Conservation (phyloP, 2,888 invertebrate species). For the Harpalus rubripes region DNA sequence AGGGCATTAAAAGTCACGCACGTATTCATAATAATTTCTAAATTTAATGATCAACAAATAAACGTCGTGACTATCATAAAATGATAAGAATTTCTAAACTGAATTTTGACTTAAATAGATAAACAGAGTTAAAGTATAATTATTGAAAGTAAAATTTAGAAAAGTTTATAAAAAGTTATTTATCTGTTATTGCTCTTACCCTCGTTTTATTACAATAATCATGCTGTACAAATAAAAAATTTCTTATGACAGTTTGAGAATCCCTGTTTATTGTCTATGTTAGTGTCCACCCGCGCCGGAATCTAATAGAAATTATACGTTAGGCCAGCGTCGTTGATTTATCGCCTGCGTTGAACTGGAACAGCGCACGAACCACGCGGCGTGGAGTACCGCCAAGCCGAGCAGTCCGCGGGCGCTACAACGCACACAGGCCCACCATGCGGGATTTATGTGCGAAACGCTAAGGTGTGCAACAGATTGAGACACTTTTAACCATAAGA, state of each 20-base stretch:
- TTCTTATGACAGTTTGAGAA: neutral
- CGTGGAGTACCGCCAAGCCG: neutral
- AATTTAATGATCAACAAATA: too few species aligned
- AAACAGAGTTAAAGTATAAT: too few species aligned
- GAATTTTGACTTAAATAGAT: too few species aligned
- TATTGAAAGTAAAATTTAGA: too few species aligned
- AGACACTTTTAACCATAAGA: neutral
- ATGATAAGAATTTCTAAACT: too few species aligned
- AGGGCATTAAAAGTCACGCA: too few species aligned
- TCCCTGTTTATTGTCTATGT: neutral
- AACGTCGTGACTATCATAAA: too few species aligned
- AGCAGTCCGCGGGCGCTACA: neutral
- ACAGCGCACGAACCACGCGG: constrained; percentile 37
- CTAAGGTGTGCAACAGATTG: neutral
- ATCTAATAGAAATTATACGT: constrained; percentile 57
- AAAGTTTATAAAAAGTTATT: too few species aligned
- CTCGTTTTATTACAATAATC: too few species aligned
- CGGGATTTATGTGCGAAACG: neutral
- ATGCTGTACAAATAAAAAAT: too few species aligned
- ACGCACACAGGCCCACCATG: constrained; percentile 11
- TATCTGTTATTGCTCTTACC: too few species aligned
- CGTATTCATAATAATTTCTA: too few species aligned
- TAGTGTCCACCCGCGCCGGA: constrained; percentile 55
- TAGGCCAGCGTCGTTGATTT: constrained; percentile 49
- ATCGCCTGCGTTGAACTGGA: constrained; percentile 56